Evolutionary conservation across 2,113 vertebrate genomes (phyloP).

Genomic region (Lonchura striata): DNA sequence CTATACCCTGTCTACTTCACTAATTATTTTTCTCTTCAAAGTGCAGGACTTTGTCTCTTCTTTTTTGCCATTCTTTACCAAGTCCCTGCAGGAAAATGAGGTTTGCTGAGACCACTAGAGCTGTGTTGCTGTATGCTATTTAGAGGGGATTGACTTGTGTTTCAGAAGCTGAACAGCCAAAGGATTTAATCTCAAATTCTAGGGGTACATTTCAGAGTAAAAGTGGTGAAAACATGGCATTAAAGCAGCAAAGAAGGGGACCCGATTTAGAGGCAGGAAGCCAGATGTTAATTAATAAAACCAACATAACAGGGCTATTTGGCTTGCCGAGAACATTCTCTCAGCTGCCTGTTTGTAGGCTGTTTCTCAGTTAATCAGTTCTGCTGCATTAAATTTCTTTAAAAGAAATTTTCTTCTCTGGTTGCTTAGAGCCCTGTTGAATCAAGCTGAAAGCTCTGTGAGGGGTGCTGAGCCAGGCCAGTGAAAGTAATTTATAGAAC

Average conservation of each 20-base stretch:
- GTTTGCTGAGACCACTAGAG: background rate
- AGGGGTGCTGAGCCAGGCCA: background rate
- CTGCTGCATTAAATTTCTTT: constrained; percentile 68
- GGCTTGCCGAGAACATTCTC: constrained; percentile 48
- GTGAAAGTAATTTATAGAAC: constrained; percentile 44
- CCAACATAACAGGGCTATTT: constrained; percentile 49
- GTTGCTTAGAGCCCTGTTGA: constrained; percentile 60
- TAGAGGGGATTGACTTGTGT: constrained; percentile 41
- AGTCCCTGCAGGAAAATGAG: background rate
- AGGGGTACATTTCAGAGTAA: constrained; percentile 27
- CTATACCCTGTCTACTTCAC: background rate
- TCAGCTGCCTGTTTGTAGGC: constrained; percentile 61
- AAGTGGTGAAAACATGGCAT: constrained; percentile 44
- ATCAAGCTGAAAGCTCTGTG: constrained; percentile 44
- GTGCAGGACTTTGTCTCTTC: background rate
- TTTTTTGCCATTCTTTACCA: background rate
- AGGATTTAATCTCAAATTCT: constrained; percentile 43
- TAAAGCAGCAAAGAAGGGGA: constrained; percentile 48
- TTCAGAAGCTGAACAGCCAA: constrained; percentile 40
- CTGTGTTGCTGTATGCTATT: constrained; percentile 11
- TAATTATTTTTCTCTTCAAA: constrained; percentile 6
- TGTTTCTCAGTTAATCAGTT: constrained; percentile 63
- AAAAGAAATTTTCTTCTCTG: constrained; percentile 60
- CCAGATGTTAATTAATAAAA: constrained; percentile 69
- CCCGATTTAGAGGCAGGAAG: constrained; percentile 49